phyloP scores from a whole-genome alignment of 2,888 invertebrate genomes.

The Agapostemon virescens region DNA sequence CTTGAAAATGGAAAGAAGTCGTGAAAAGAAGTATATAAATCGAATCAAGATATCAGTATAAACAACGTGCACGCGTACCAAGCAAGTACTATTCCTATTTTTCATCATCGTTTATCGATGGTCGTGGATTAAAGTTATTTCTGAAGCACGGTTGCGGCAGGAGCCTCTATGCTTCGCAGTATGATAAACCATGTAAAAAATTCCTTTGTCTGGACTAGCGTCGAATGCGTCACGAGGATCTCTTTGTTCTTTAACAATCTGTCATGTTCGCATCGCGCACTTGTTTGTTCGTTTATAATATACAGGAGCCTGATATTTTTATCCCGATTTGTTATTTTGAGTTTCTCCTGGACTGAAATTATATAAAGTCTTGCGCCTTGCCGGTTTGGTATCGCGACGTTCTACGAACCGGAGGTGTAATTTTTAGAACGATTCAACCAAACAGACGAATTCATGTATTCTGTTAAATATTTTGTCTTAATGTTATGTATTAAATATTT shows the following conservation, averaged over 20 bases:
- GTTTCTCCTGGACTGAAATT: neutral
- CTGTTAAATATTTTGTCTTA: too few species aligned
- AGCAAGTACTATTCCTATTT: neutral
- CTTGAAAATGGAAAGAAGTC: neutral
- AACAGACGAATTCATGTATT: too few species aligned
- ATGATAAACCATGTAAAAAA: constrained; percentile 7
- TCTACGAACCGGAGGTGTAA: neutral
- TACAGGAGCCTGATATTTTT: neutral
- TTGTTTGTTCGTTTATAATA: constrained; percentile 7
- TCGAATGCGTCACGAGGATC: neutral
- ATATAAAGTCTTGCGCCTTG: neutral
- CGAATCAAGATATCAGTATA: constrained; percentile 8
- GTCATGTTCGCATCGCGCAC: neutral
- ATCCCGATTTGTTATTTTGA: neutral
- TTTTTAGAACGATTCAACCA: neutral
- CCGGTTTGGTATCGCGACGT: neutral
- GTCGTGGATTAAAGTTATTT: constrained; percentile 26
- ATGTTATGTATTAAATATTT: too few species aligned
- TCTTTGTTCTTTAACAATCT: constrained; percentile 33
- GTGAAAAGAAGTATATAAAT: neutral
- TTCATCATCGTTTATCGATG: constrained; percentile 22
- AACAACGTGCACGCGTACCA: neutral
- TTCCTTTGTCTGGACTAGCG: constrained; percentile 34
- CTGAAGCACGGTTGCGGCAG: neutral
- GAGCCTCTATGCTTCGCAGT: neutral